phyloP scores from a whole-genome alignment of 2,113 vertebrate species.

The western clawed frog (Xenopus tropicalis) region DNA sequence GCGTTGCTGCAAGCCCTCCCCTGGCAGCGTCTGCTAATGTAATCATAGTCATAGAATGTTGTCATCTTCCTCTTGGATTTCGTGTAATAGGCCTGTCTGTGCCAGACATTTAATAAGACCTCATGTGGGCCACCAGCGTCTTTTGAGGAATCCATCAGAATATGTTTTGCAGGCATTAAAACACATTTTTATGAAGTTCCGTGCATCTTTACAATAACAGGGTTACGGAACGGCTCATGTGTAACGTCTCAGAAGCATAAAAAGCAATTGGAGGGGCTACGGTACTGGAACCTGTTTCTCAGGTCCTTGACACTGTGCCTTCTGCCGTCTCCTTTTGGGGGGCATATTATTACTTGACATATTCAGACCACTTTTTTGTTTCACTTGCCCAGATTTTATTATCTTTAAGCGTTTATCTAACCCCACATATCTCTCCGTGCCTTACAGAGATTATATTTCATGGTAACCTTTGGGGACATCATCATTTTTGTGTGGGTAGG shows the following conservation, averaged over 20 bases:
- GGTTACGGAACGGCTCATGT: background rate
- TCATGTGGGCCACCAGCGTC: constrained; percentile 30
- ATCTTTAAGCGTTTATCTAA: too few species aligned
- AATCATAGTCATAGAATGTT: constrained; percentile 24
- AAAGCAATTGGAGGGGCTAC: background rate
- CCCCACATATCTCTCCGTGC: too few species aligned
- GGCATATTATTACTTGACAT: too few species aligned
- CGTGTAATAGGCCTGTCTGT: constrained; percentile 1
- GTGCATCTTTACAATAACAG: constrained; percentile 34
- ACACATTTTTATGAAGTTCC: constrained; percentile 51
- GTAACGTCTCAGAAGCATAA: background rate
- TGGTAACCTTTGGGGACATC: too few species aligned
- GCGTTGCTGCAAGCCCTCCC: constrained; percentile 8
- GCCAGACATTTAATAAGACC: constrained; percentile 18
- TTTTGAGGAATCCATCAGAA: constrained; percentile 8
- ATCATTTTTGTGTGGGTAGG: too few species aligned
- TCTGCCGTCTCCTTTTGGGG: background rate
- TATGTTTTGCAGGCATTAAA: constrained; percentile 15
- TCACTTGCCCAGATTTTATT: too few species aligned
- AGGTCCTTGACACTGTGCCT: background rate
- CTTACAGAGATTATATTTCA: too few species aligned
- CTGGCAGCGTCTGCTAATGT: constrained; percentile 29
- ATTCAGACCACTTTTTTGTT: too few species aligned
- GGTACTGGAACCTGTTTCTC: background rate
- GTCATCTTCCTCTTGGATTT: constrained; percentile 29